Evolutionary conservation across 2,113 vertebrate species (phyloP).

Genomic region (Alexandromys fortis): DNA sequence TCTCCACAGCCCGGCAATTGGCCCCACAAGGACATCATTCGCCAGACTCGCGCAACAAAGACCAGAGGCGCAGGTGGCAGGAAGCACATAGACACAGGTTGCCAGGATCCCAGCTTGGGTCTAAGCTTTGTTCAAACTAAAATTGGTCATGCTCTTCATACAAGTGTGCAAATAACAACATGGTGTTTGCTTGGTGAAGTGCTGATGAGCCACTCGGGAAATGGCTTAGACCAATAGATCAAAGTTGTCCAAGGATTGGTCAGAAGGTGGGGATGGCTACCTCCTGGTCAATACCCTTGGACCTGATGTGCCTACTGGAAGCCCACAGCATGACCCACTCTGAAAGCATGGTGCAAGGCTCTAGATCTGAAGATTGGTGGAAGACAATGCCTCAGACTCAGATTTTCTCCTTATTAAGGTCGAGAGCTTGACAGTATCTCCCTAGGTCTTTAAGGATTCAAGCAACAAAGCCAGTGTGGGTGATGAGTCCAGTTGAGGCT

Average conservation of each 20-base stretch:
- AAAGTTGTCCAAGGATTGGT: conserved; percentile 8
- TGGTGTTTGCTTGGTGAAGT: background rate
- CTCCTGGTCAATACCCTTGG: background rate
- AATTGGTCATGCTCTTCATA: background rate
- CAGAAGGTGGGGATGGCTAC: background rate
- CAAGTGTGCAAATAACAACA: background rate
- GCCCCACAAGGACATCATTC: background rate
- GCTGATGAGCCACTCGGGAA: background rate
- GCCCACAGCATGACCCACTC: background rate
- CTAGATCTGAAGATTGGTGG: background rate
- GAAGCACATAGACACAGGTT: background rate
- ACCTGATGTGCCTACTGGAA: background rate
- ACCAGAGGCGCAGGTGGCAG: background rate
- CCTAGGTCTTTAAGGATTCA: background rate
- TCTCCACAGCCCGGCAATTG: background rate
- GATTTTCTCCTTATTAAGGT: background rate
- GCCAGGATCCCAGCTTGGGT: background rate
- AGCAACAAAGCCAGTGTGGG: background rate
- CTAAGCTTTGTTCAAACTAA: conserved; percentile 30
- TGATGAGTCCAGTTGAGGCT: background rate
- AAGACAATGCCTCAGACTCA: background rate
- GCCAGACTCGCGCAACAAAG: background rate
- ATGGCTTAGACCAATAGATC: conserved; percentile 1
- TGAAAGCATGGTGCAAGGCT: background rate
- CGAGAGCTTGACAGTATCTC: background rate